These are phyloP conservation scores for Trisateles emortualis DNA, from an alignment of 2,888 invertebrate species.

Conservation along the genomic window DNA sequence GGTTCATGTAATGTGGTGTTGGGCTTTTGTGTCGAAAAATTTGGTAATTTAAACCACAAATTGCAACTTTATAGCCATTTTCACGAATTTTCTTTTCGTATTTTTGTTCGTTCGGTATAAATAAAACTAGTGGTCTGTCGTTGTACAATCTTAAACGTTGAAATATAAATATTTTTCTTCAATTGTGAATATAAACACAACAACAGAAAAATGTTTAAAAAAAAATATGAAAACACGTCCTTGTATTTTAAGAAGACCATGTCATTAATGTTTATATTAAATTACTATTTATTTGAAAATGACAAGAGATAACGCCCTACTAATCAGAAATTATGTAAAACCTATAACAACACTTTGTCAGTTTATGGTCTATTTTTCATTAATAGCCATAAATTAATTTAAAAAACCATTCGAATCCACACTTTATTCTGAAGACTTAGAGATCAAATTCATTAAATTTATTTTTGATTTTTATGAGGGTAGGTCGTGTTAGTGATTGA, in stretches of 20 bases:
- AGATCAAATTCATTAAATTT: slow-evolving; percentile 13
- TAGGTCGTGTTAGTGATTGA: slow-evolving; percentile 69
- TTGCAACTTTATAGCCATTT: too few relatives aligned
- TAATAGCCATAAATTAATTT: slow-evolving; percentile 55
- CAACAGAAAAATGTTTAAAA: background rate
- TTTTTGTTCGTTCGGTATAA: too few relatives aligned
- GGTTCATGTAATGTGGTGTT: too few relatives aligned
- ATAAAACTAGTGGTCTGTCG: too few relatives aligned
- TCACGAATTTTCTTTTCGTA: too few relatives aligned
- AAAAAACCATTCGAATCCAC: slow-evolving; percentile 2
- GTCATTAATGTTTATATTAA: background rate
- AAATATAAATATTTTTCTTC: too few relatives aligned
- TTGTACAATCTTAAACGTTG: too few relatives aligned
- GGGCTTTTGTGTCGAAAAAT: too few relatives aligned
- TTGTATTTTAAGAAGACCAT: background rate
- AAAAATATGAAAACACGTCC: too few relatives aligned
- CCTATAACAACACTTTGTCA: slow-evolving; percentile 55
- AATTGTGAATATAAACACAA: too few relatives aligned
- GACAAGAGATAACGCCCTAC: slow-evolving; percentile 47
- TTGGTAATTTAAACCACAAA: too few relatives aligned
- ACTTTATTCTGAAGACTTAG: slow-evolving; percentile 9
- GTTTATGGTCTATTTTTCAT: slow-evolving; percentile 61
- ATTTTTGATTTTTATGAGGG: slow-evolving; percentile 46
- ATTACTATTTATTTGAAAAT: background rate
- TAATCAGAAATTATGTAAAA: slow-evolving; percentile 61